Percentiles rank a stretch among this genome's conserved stretches.
These are phyloP conservation scores for Antrozous pallidus DNA, from an alignment of 2,797 vertebrate species.

Conservation along the genomic window DNA sequence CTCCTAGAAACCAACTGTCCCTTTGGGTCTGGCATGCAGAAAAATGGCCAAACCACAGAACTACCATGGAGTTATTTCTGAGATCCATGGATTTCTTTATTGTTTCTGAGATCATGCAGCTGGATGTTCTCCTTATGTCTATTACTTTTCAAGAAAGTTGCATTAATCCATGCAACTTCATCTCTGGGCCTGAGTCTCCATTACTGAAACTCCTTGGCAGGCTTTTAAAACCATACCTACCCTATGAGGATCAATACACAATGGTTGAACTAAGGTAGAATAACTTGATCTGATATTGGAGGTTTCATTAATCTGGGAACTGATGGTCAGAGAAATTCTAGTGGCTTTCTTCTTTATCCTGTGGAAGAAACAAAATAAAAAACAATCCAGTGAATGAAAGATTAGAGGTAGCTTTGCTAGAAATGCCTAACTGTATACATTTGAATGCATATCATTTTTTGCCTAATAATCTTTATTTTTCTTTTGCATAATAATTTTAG, in stretches of 20 bases:
- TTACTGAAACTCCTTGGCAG: not conserved
- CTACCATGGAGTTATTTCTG: conserved; percentile 42
- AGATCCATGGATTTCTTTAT: conserved; percentile 27
- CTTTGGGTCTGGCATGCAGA: conserved; percentile 50
- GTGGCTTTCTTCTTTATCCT: conserved; percentile 67
- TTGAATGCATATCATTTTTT: not conserved
- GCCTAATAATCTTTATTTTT: not conserved
- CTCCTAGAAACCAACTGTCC: conserved; percentile 52
- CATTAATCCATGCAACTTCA: not conserved
- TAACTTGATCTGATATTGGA: conserved; percentile 78
- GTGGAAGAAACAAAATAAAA: not conserved
- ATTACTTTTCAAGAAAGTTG: conserved; percentile 32
- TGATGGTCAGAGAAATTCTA: conserved; percentile 53
- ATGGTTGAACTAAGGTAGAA: conserved; percentile 83
- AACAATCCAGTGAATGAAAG: conserved; percentile 16
- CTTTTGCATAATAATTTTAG: not conserved
- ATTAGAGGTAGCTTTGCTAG: not conserved
- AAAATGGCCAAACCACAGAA: conserved; percentile 45
- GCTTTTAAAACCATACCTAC: conserved; percentile 68
- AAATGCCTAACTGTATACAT: not conserved
- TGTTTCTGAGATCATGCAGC: not conserved
- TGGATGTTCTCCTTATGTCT: conserved; percentile 7
- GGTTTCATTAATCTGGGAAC: conserved; percentile 59
- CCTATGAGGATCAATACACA: conserved; percentile 78
- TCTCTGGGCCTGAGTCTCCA: not conserved